Percentiles rank a stretch among this genome's conserved stretches.
Conservation (phyloP, 2,797 vertebrate species). For the Trematomus bernacchii region DNA sequence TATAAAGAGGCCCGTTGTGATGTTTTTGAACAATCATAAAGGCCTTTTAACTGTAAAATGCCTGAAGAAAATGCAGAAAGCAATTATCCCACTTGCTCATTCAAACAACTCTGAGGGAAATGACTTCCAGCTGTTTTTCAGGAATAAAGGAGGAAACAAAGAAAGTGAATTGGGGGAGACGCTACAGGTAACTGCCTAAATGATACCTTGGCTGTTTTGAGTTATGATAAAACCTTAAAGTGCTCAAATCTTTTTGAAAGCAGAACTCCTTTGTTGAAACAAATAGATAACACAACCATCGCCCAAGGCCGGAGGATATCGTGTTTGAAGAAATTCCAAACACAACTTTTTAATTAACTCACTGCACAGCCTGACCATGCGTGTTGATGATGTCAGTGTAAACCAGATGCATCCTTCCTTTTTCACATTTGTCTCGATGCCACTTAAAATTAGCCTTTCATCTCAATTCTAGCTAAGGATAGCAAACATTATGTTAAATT, state of each 20-base stretch:
- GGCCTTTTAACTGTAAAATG: constrained; percentile 9
- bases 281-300: background rate
- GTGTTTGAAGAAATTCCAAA: constrained; percentile 23
- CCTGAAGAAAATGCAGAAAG: constrained; percentile 16
- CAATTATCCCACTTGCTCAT: constrained; percentile 43
- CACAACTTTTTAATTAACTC: constrained; percentile 29
- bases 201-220: constrained; percentile 22
- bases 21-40: constrained; percentile 3
- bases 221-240: background rate
- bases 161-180: constrained; percentile 32
- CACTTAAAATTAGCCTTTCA: constrained; percentile 51
- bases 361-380: constrained; percentile 26
- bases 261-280: constrained; percentile 10
- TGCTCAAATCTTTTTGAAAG: background rate
- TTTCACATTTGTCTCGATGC: constrained; percentile 52
- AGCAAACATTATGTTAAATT: constrained; percentile 32
- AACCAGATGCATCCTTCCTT: constrained; percentile 47
- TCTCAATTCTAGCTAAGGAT: constrained; percentile 15
- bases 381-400: constrained; percentile 26
- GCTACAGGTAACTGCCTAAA: constrained; percentile 34
- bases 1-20: background rate
- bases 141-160: constrained; percentile 39
- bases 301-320: constrained; percentile 6
- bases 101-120: constrained; percentile 41
- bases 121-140: constrained; percentile 49